phyloP scores from a whole-genome alignment of 2,113 vertebrate species.

The Pycnonotus jocosus region DNA sequence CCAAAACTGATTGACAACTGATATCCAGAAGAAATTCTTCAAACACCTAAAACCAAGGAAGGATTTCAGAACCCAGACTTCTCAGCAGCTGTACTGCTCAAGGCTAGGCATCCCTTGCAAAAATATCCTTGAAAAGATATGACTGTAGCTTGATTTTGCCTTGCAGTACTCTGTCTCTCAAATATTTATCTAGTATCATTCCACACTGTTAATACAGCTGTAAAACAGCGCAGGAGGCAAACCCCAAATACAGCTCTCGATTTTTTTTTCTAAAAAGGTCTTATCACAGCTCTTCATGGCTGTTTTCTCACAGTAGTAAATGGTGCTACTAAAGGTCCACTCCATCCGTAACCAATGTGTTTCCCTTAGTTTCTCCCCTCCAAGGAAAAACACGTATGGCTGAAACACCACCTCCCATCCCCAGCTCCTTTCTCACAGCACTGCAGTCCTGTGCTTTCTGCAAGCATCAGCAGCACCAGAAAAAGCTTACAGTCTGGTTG shows the following conservation, averaged over 20 bases:
- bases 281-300: not conserved
- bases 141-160: not conserved
- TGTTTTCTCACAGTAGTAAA: not conserved
- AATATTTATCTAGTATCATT: not conserved
- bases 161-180: not conserved
- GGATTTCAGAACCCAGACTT: not conserved
- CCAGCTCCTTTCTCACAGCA: not conserved
- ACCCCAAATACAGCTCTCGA: not conserved
- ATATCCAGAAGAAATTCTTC: not conserved
- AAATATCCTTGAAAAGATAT: not conserved
- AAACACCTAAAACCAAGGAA: not conserved
- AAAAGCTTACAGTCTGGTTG: not conserved
- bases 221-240: fast-evolving
- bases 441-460: not conserved
- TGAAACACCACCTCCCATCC: not conserved
- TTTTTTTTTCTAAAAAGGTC: not conserved
- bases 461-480: not conserved
- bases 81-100: not conserved
- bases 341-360: not conserved
- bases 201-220: not conserved
- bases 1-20: not conserved
- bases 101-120: not conserved
- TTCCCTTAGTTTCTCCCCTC: not conserved
- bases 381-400: not conserved
- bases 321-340: not conserved